Percentiles rank a stretch among this genome's conserved stretches.
Evolutionary conservation across 2,113 vertebrate genomes (phyloP).

Genomic region (Herpetotheres cachinnans): DNA sequence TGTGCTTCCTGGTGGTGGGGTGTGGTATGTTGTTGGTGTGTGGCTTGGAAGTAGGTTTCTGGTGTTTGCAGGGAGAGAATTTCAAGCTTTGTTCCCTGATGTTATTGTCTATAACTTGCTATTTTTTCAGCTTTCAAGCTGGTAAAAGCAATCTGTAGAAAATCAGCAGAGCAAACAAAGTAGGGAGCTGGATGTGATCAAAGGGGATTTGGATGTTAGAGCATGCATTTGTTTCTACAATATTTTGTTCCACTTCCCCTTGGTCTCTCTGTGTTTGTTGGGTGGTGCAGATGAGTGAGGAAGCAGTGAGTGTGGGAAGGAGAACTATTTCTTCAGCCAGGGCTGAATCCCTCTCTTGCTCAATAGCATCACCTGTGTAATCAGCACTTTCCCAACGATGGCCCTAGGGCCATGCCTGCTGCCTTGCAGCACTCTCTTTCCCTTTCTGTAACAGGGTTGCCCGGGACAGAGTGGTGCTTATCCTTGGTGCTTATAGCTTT

Average conservation of each 20-base stretch:
- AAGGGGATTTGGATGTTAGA: background rate
- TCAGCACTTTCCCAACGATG: background rate
- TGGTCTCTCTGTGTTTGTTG: background rate
- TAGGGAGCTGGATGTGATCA: background rate
- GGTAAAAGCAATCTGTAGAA: background rate
- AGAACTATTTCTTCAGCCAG: background rate
- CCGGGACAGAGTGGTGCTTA: no score
- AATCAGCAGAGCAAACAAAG: background rate
- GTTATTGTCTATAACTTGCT: background rate
- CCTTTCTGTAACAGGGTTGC: background rate
- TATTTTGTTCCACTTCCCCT: background rate
- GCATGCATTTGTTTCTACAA: background rate
- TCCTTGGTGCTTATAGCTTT: background rate
- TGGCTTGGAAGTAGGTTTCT: background rate
- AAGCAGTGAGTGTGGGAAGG: background rate
- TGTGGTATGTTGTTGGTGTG: no score
- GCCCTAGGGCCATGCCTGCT: background rate
- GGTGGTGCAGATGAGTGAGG: background rate
- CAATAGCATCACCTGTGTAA: background rate
- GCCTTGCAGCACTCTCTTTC: background rate
- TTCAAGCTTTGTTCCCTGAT: background rate
- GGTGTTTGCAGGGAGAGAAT: background rate
- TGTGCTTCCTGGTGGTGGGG: background rate
- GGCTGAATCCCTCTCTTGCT: background rate
- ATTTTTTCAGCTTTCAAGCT: background rate